These are phyloP conservation scores for Rhabdomys pumilio DNA, from an alignment of 2,797 vertebrate species.

Conservation along the genomic window DNA sequence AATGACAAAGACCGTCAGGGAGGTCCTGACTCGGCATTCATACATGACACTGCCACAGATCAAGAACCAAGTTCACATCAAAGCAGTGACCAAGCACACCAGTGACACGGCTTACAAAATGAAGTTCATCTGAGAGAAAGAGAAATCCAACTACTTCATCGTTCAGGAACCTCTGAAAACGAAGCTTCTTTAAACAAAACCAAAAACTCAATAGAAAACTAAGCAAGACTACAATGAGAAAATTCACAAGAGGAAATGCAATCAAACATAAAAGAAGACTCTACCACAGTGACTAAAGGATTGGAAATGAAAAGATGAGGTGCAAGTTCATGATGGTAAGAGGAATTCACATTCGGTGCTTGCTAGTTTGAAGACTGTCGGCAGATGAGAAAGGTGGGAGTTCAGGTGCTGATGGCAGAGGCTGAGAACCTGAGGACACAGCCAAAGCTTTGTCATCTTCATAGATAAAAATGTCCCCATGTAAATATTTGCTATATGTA, in stretches of 20 bases:
- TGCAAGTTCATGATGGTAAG: background rate
- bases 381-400: background rate
- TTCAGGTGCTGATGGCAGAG: background rate
- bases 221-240: background rate
- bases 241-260: background rate
- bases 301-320: background rate
- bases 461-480: background rate
- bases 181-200: constrained; percentile 84
- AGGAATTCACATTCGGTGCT: background rate
- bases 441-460: background rate
- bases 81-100: background rate
- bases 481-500: background rate
- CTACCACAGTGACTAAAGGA: background rate
- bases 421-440: background rate
- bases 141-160: constrained; percentile 95
- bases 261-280: background rate
- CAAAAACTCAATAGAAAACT: background rate
- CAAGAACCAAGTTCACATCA: background rate
- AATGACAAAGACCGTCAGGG: background rate
- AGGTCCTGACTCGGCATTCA: background rate
- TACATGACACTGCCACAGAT: background rate
- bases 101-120: constrained; percentile 93
- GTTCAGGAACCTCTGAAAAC: constrained; percentile 96
- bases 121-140: constrained; percentile 97
- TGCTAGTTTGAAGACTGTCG: background rate